These are phyloP conservation scores for Alectoris magna DNA, from an alignment of 2,797 vertebrate genomes.

Conservation along the genomic window DNA sequence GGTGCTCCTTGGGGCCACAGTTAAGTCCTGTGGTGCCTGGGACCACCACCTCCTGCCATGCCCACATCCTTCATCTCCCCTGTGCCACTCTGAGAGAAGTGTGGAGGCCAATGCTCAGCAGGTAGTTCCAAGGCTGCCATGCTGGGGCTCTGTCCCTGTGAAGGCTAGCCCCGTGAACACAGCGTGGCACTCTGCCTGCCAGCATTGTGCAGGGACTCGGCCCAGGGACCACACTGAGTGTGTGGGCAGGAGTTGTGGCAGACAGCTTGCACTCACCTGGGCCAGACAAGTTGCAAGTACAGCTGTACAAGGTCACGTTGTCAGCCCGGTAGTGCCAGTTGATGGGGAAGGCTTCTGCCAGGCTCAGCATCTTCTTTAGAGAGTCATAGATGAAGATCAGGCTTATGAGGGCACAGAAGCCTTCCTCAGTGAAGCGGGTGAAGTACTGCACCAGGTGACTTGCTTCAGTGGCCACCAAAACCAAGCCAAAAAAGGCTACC, in stretches of 20 bases:
- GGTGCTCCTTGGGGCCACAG: not conserved
- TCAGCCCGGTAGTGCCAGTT: conserved; percentile 73
- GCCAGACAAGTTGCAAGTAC: conserved; percentile 69
- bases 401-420: conserved; percentile 85
- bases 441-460: conserved; percentile 83
- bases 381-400: conserved; percentile 85
- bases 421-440: conserved; percentile 85
- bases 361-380: conserved; percentile 81
- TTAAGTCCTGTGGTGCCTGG: not conserved
- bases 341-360: conserved; percentile 79
- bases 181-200: not conserved
- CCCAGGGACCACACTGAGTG: not conserved
- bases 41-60: not conserved
- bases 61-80: no score
- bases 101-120: not conserved
- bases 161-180: not conserved
- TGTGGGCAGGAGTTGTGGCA: not conserved
- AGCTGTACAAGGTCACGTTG: conserved; percentile 72
- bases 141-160: not conserved
- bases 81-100: not conserved
- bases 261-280: conserved; percentile 22
- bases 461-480: conserved; percentile 83
- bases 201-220: not conserved
- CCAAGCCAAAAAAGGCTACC: conserved; percentile 81
- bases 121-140: not conserved